phyloP scores from a whole-genome alignment of 2,113 vertebrate genomes.

The Ochotona curzoniae region DNA sequence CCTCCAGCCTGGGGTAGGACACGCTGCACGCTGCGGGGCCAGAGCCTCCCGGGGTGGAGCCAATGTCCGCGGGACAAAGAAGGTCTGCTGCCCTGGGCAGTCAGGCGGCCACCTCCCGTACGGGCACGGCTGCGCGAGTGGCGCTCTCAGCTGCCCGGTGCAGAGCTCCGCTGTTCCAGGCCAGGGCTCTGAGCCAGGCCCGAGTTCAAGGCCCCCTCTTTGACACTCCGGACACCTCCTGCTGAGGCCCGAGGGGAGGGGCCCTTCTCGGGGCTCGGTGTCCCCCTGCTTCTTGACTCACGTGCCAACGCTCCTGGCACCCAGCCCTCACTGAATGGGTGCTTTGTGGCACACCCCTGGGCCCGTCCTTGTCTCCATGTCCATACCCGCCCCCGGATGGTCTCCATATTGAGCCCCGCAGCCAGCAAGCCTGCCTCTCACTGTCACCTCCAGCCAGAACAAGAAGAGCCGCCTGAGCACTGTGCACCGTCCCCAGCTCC shows the following conservation, averaged over 20 bases:
- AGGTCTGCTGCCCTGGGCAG: background rate
- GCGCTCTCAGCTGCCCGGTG: too few species aligned
- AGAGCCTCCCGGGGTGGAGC: background rate
- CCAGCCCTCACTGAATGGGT: fast-evolving
- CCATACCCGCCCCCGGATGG: too few species aligned
- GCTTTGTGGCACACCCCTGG: too few species aligned
- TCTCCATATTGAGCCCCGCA: too few species aligned
- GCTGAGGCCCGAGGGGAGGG: fast-evolving
- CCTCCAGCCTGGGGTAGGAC: background rate
- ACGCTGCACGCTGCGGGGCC: background rate
- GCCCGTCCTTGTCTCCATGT: too few species aligned
- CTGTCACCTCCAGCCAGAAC: fast-evolving
- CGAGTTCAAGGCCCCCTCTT: too few species aligned
- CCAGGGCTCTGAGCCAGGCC: too few species aligned
- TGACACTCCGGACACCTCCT: too few species aligned
- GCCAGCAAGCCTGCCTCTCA: background rate
- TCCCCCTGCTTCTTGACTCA: background rate
- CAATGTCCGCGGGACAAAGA: fast-evolving
- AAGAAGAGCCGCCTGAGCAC: too few species aligned
- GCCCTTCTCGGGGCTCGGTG: fast-evolving
- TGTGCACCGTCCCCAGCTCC: background rate
- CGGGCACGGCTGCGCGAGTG: fast-evolving
- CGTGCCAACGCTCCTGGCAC: background rate
- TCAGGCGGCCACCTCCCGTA: fast-evolving
- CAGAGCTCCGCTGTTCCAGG: too few species aligned